Conservation (phyloP, 1,140 invertebrate species). For the Goniozus legneri region DNA sequence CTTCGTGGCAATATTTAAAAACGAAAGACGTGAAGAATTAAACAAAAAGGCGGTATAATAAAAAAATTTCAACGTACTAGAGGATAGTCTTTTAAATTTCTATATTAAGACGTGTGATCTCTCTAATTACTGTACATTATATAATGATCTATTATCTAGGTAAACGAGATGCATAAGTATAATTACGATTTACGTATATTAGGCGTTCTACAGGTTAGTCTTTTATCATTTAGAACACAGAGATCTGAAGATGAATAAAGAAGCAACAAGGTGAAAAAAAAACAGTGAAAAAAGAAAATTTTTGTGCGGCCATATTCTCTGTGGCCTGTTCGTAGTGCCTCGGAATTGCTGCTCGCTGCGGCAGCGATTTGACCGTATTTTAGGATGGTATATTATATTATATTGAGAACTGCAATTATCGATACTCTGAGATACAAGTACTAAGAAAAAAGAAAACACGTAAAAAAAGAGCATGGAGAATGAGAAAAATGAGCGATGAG, state of each 20-base stretch:
- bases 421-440: slow-evolving; percentile 49
- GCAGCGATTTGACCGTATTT: slow-evolving; percentile 56
- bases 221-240: slow-evolving; percentile 49
- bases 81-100: slow-evolving; percentile 55
- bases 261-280: no score
- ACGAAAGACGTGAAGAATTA: slow-evolving; percentile 15
- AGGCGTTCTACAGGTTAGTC: slow-evolving; percentile 40
- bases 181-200: slow-evolving; percentile 47
- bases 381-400: slow-evolving; percentile 51
- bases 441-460: slow-evolving; percentile 21
- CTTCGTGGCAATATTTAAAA: slow-evolving; percentile 52
- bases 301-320: slow-evolving; percentile 51
- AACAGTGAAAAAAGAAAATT: no score
- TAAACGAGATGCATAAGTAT: slow-evolving; percentile 44
- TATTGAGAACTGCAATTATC: slow-evolving; percentile 47
- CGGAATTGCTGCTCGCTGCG: slow-evolving; percentile 55
- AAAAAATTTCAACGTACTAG: slow-evolving; percentile 46
- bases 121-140: slow-evolving; percentile 55
- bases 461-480: slow-evolving; percentile 12
- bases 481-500: slow-evolving; percentile 5
- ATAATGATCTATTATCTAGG: slow-evolving; percentile 45
- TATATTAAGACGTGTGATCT: slow-evolving; percentile 57
- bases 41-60: slow-evolving; percentile 4
- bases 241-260: slow-evolving; percentile 50
- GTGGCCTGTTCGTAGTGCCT: slow-evolving; percentile 56